A percentile compares a stretch with the other conserved stretches of the same genome.
Evolutionary conservation across 2,888 invertebrate genomes (phyloP).

Genomic region (Antheraea yamamai): DNA sequence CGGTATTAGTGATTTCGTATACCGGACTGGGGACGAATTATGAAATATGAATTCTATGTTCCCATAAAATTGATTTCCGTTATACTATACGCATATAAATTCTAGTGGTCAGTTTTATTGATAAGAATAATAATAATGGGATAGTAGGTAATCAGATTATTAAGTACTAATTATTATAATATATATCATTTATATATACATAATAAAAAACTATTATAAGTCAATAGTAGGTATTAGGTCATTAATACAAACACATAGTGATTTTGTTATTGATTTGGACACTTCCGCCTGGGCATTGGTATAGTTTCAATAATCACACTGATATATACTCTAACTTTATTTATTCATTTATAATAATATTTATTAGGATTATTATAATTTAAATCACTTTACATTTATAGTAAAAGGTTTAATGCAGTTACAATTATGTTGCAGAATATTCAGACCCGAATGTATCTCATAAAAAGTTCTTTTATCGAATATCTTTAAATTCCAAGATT

Average conservation of each 20-base stretch:
- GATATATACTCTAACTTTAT: too few species aligned
- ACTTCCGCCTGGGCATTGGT: too few species aligned
- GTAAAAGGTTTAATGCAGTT: neutral
- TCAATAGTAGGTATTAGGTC: too few species aligned
- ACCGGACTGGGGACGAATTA: slow-evolving; percentile 56
- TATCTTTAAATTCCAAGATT: too few species aligned
- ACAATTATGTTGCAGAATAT: too few species aligned
- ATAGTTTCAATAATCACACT: too few species aligned
- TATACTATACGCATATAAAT: slow-evolving; percentile 30
- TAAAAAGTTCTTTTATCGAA: neutral
- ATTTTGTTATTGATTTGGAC: too few species aligned
- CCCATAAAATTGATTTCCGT: slow-evolving; percentile 61
- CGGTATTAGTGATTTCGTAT: slow-evolving; percentile 45
- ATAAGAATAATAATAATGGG: slow-evolving; percentile 50
- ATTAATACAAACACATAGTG: too few species aligned
- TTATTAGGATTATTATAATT: too few species aligned
- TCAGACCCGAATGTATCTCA: too few species aligned
- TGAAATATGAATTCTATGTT: slow-evolving; percentile 75
- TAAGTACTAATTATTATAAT: slow-evolving; percentile 65
- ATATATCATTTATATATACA: slow-evolving; percentile 71
- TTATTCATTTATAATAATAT: too few species aligned
- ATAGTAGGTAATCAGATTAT: slow-evolving; percentile 66
- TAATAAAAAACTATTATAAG: too few species aligned
- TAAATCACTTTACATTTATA: neutral
- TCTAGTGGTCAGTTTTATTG: slow-evolving; percentile 34